Percentiles rank a stretch among this genome's conserved stretches.
Evolutionary conservation across 2,113 vertebrate species (phyloP).

Genomic region (Nematolebias whitei): DNA sequence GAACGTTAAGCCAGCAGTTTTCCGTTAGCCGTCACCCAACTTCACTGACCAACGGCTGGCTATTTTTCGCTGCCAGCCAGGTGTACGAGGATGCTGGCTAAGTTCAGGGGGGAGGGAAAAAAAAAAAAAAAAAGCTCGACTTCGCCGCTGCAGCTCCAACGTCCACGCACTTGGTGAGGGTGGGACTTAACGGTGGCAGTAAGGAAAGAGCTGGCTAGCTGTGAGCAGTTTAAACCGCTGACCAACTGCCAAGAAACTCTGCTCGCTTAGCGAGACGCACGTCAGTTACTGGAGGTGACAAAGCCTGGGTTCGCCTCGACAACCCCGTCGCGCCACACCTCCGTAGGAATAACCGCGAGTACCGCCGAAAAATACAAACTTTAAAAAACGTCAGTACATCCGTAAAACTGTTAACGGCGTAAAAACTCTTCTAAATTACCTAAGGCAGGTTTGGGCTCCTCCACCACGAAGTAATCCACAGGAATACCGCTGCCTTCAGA

Average conservation of each 20-base stretch:
- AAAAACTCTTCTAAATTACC: constrained; percentile 4
- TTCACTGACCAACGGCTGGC: constrained; percentile 12
- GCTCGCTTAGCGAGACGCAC: constrained; percentile 20
- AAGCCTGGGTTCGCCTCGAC: constrained; percentile 21
- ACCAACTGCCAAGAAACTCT: constrained; percentile 16
- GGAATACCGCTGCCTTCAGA: constrained; percentile 35
- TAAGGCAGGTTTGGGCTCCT: constrained; percentile 25
- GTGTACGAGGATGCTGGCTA: constrained; percentile 48
- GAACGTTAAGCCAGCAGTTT: constrained; percentile 36
- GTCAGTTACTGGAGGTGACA: constrained; percentile 32
- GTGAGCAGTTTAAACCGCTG: constrained; percentile 44
- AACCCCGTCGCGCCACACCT: constrained; percentile 11
- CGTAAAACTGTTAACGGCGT: neutral
- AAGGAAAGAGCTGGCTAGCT: constrained; percentile 43
- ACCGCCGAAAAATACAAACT: neutral
- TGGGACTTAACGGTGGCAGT: constrained; percentile 63
- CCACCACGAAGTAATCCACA: constrained; percentile 41
- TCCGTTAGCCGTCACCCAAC: constrained; percentile 30
- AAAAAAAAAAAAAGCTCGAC: constrained; percentile 31
- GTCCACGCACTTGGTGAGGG: constrained; percentile 69
- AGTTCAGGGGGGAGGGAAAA: constrained; percentile 25
- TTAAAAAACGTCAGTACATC: neutral
- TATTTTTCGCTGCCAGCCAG: constrained; percentile 29
- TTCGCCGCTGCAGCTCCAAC: constrained; percentile 57
- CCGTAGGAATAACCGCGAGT: neutral